Evolutionary conservation across 2,888 invertebrate species (phyloP).

Genomic region (Brassicogethes aeneus): DNA sequence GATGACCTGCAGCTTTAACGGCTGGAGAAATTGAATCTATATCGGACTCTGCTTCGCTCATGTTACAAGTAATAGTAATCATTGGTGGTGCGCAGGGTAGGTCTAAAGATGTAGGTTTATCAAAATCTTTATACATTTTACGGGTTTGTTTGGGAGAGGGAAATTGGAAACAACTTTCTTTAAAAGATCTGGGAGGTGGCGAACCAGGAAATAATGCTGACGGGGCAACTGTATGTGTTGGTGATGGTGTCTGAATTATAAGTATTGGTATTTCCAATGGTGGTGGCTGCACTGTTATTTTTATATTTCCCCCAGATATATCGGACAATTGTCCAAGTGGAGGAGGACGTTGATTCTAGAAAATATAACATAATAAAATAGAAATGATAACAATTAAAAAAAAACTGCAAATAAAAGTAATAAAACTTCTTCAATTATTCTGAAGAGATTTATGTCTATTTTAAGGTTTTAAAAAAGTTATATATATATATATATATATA

Average conservation of each 20-base stretch:
- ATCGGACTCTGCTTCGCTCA: conserved; percentile 68
- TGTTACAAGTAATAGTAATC: conserved; percentile 67
- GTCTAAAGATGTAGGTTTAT: conserved; percentile 52
- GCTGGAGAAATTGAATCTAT: conserved; percentile 59
- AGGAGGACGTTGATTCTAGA: conserved; percentile 49
- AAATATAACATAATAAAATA: conserved; percentile 23
- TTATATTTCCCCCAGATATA: conserved; percentile 23
- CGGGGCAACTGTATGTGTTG: conserved; percentile 48
- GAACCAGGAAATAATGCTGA: conserved; percentile 42
- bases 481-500: too few species aligned
- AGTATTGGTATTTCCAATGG: conserved; percentile 55
- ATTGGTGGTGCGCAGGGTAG: conserved; percentile 56
- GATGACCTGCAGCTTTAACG: conserved; percentile 36
- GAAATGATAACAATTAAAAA: too few species aligned
- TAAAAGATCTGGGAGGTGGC: conserved; percentile 46
- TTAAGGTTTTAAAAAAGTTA: too few species aligned
- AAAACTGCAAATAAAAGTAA: too few species aligned
- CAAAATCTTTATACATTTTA: conserved; percentile 53
- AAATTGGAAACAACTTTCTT: conserved; percentile 30
- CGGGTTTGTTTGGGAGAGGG: conserved; percentile 27
- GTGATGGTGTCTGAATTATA: conserved; percentile 60
- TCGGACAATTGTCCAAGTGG: conserved; percentile 38
- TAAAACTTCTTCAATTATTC: too few species aligned
- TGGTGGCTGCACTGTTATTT: conserved; percentile 29
- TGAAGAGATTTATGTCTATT: too few species aligned